Evolutionary conservation across 2,113 vertebrate species (phyloP), one percentile per base, ranked within the genome.

Genomic region (Oncorhynchus masou): DNA sequence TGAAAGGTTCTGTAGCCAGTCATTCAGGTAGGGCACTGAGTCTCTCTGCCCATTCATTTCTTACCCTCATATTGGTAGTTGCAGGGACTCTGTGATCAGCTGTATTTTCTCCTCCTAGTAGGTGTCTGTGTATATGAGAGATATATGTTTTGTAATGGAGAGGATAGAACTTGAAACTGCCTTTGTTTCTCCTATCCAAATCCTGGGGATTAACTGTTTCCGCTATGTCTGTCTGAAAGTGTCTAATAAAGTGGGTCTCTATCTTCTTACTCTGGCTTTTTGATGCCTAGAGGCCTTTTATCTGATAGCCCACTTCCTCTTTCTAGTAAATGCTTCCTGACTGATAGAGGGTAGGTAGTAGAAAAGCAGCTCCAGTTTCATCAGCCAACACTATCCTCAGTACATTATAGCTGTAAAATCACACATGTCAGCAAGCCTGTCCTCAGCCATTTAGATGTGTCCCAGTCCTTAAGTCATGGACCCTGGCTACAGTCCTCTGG

Each of bases 161-260:
- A 54, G 12, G 70, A 72, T 59, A 72, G 59, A 4, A 59, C 51
- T 72, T 29, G 6, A 13, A 72, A 57, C 22, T 5, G 16, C 48
- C 51, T 77, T 80, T 82, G 74, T 78, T 25, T 83, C 31, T 71
- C 22, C 34, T 64, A 19, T 5, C 27, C 70, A 71, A 57, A 77
- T 78, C 70, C 70, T 22, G 8, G 62, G 80, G 76, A 82, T 85
- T 84, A 70, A 70, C 65, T 48, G 25, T 81, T 79, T 84, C 76
- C 67, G 39, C 19, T 45, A 45, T 74, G 74, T 75, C 24, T 66
- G 72, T 66, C 51, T 1, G 72, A 4, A 11, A 19, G 31, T 73
- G 68, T 51, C 25, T 74, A 49, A 27, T 48, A 39, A 74, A 65
- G 11, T 57, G 6, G 7, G 54, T 62, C 2, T 59, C 8, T 73